A percentile compares a stretch with the other conserved stretches of the same genome.
Conservation (phyloP, 2,113 vertebrate species). For the Brachionichthys hirsutus region DNA sequence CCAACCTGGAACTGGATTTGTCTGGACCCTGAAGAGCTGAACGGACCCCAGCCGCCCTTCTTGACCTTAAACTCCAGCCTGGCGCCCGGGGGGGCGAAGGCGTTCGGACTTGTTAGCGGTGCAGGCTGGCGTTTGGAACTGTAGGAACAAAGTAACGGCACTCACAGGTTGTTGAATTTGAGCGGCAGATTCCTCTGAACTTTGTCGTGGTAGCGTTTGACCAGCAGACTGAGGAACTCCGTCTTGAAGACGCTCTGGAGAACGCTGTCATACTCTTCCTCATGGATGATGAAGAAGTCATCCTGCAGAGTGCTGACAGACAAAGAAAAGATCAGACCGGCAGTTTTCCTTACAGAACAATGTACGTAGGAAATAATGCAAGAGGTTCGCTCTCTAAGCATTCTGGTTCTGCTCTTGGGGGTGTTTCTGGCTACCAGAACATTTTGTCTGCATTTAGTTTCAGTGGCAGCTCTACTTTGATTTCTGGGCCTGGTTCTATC, state of each 20-base stretch:
- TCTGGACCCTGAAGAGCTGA: slow-evolving; percentile 78
- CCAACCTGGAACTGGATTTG: slow-evolving; percentile 82
- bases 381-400: no score
- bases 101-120: no score
- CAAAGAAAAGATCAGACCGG: neutral
- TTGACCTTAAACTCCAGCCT: slow-evolving; percentile 88
- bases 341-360: neutral
- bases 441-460: no score
- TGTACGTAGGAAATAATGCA: no score
- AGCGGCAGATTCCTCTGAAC: slow-evolving; percentile 71
- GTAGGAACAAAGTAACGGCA: neutral
- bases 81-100: neutral
- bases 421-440: no score
- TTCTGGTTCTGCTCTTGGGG: neutral
- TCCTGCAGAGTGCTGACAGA: slow-evolving; percentile 79
- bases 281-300: slow-evolving; percentile 82
- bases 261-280: slow-evolving; percentile 84
- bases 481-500: no score
- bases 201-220: slow-evolving; percentile 80
- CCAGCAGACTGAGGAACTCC: slow-evolving; percentile 82
- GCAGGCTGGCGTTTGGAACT: no score
- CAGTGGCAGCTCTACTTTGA: no score
- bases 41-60: slow-evolving; percentile 82
- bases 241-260: slow-evolving; percentile 83
- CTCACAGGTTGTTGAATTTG: slow-evolving; percentile 85